Conservation (phyloP, 2,797 vertebrate species). For the Poecilia velifera region DNA sequence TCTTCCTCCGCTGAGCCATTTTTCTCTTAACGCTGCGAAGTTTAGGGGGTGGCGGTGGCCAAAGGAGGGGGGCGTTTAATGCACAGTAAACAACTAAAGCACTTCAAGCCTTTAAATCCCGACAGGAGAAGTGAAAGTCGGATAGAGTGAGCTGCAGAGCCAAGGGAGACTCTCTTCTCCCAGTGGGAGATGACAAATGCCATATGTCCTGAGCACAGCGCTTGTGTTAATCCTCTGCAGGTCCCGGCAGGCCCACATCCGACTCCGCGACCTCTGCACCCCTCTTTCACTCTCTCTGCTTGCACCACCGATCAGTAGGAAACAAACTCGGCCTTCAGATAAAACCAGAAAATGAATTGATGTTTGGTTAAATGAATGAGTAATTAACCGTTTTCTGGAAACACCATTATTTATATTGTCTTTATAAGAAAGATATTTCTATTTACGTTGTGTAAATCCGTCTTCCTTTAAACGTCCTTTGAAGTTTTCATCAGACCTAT, state of each 20-base stretch:
- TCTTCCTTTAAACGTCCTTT: neutral
- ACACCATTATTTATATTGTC: neutral
- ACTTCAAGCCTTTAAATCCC: slow-evolving; percentile 79
- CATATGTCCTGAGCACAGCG: slow-evolving; percentile 81
- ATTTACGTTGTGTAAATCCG: neutral
- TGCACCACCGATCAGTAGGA: slow-evolving; percentile 28
- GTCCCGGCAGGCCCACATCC: slow-evolving; percentile 76
- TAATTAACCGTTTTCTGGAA: neutral
- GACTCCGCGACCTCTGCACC: slow-evolving; percentile 70
- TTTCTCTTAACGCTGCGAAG: slow-evolving; percentile 69
- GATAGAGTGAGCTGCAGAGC: slow-evolving; percentile 53
- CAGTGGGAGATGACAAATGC: slow-evolving; percentile 83
- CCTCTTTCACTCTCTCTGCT: slow-evolving; percentile 24
- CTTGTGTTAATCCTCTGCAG: slow-evolving; percentile 77
- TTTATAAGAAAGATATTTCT: neutral
- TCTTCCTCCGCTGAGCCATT: slow-evolving; percentile 68
- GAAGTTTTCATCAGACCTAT: neutral
- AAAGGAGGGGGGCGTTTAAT: slow-evolving; percentile 58
- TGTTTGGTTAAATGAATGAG: neutral
- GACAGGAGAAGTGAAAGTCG: slow-evolving; percentile 61
- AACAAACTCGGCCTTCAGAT: slow-evolving; percentile 8
- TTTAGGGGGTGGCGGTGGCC: slow-evolving; percentile 25
- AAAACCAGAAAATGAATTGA: neutral
- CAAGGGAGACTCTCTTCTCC: slow-evolving; percentile 67
- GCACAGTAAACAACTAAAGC: slow-evolving; percentile 82